Percentiles rank a stretch among this genome's conserved stretches.
Conservation (phyloP, 2,113 vertebrate species). For the Aplodontia rufa region DNA sequence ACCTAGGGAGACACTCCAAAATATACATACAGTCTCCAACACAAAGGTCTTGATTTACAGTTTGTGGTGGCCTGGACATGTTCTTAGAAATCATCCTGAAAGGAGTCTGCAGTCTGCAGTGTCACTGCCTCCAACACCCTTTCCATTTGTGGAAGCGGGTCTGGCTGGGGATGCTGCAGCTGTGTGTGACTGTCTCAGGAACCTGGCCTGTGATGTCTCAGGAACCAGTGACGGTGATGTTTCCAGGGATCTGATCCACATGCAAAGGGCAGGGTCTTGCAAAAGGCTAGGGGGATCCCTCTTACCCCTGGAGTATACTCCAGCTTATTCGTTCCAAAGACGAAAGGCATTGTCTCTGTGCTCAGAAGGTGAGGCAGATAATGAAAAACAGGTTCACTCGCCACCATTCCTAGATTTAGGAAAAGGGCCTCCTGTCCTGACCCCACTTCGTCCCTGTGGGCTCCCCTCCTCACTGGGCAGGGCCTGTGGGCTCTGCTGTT, state of each 20-base stretch:
- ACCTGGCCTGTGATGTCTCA: accelerated
- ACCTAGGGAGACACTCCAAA: background rate
- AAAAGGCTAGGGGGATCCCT: background rate
- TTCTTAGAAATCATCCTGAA: background rate
- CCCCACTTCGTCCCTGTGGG: background rate
- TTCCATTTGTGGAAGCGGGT: accelerated
- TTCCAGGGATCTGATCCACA: background rate
- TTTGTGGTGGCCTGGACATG: background rate
- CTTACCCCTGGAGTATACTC: background rate
- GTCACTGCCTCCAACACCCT: background rate
- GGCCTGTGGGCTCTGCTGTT: background rate
- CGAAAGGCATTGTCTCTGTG: background rate
- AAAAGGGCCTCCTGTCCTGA: background rate
- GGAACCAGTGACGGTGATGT: background rate
- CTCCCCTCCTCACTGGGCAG: background rate
- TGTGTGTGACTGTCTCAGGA: accelerated
- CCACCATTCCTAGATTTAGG: background rate
- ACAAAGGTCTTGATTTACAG: background rate
- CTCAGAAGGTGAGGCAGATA: background rate
- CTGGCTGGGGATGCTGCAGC: background rate
- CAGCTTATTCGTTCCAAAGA: background rate
- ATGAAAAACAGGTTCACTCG: background rate
- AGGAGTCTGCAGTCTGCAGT: background rate
- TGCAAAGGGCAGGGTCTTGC: background rate
- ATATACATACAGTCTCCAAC: background rate